A percentile compares a stretch with the other conserved stretches of the same genome.
Evolutionary conservation across 1,140 invertebrate species (phyloP).

Genomic region (Anastrepha obliqua): DNA sequence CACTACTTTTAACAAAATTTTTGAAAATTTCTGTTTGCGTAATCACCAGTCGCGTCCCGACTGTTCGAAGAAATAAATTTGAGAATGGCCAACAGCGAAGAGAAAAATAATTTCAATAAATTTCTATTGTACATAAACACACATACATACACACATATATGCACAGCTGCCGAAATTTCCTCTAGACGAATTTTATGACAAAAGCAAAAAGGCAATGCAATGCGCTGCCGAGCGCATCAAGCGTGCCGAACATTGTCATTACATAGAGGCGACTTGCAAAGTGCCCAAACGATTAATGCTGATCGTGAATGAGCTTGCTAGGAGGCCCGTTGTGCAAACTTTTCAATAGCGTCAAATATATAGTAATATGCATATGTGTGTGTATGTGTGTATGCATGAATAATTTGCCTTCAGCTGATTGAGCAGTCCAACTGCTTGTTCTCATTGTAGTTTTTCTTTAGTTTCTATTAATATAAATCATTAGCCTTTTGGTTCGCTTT

Average conservation of each 20-base stretch:
- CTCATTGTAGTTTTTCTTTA: not conserved
- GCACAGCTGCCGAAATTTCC: conserved; percentile 9
- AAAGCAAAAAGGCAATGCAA: not conserved
- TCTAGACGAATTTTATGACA: not conserved
- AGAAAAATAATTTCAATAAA: conserved; percentile 38
- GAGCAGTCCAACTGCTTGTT: not conserved
- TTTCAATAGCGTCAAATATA: conserved; percentile 1
- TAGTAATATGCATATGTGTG: not conserved
- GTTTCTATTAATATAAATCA: not conserved
- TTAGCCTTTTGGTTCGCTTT: not conserved
- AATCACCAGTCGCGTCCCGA: conserved; percentile 37
- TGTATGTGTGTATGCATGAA: not conserved
- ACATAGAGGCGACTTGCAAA: not conserved
- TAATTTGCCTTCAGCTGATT: not conserved
- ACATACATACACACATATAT: conserved; percentile 14
- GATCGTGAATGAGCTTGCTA: not conserved
- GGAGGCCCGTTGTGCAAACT: not conserved
- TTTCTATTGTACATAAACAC: conserved; percentile 20
- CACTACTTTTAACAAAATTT: not conserved
- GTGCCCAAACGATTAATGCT: not conserved
- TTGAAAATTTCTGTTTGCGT: conserved; percentile 53
- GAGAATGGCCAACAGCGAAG: conserved; percentile 7
- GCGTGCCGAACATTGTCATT: not conserved
- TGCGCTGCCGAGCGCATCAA: conserved; percentile 12
- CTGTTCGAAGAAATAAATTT: conserved; percentile 18